phyloP scores from a whole-genome alignment of 2,797 vertebrate genomes.

The Xenentodon cancila region DNA sequence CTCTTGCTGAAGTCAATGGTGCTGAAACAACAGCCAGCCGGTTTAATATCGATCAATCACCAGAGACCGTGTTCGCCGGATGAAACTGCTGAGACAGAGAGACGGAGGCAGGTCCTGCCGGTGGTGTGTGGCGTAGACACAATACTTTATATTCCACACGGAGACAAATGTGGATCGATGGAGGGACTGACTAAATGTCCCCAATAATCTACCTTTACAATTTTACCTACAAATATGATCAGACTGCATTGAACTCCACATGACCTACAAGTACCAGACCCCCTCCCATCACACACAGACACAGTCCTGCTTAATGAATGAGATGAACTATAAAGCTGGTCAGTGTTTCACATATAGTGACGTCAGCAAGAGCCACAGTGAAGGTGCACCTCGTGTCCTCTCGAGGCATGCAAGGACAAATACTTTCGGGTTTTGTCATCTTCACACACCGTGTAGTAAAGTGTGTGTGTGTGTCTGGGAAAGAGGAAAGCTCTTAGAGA shows the following conservation, averaged over 20 bases:
- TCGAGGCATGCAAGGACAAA: background rate
- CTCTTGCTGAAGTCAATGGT: constrained; percentile 64
- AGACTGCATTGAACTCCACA: constrained; percentile 25
- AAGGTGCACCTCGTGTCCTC: constrained; percentile 25
- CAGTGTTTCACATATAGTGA: constrained; percentile 46
- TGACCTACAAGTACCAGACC: constrained; percentile 33
- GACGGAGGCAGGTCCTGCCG: constrained; percentile 21
- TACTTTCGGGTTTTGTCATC: constrained; percentile 15
- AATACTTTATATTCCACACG: constrained; percentile 13
- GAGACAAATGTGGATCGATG: constrained; percentile 24
- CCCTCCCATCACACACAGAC: constrained; percentile 10
- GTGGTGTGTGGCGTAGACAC: background rate
- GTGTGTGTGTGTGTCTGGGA: constrained; percentile 7
- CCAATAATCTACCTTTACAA: constrained; percentile 6
- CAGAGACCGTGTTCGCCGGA: constrained; percentile 39
- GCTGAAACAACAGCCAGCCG: constrained; percentile 74
- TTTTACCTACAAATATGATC: constrained; percentile 14
- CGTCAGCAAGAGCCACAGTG: constrained; percentile 41
- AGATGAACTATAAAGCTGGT: constrained; percentile 57
- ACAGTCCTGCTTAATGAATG: constrained; percentile 61
- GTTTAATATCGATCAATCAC: constrained; percentile 76
- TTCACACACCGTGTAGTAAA: background rate
- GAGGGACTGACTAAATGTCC: constrained; percentile 15
- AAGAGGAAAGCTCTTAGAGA: constrained; percentile 11
- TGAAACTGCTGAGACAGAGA: constrained; percentile 53